phyloP scores from a whole-genome alignment of 2,113 vertebrate species.

The Baryphthengus martii region DNA sequence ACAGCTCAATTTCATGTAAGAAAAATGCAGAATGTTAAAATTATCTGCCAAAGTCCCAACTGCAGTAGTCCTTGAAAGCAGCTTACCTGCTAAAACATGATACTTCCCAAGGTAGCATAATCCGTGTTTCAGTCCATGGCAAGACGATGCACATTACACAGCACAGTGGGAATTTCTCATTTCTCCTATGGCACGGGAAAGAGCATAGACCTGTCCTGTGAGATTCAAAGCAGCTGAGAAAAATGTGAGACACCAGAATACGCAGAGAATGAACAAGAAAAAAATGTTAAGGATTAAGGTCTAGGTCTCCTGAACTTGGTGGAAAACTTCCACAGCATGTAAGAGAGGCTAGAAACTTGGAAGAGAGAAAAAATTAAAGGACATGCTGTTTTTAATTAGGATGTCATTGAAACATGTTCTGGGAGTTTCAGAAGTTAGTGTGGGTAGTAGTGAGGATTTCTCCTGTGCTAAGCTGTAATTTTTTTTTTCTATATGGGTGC shows the following conservation, averaged over 20 bases:
- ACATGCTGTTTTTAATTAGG: neutral
- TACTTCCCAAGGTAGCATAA: neutral
- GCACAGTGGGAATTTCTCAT: neutral
- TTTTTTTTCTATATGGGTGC: neutral
- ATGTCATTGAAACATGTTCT: neutral
- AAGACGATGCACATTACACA: neutral
- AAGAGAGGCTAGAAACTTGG: neutral
- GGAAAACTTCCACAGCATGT: neutral
- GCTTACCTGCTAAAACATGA: neutral
- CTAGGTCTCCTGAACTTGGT: neutral
- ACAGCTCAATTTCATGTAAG: neutral
- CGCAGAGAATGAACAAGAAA: neutral
- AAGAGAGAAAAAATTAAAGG: neutral
- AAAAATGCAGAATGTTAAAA: neutral
- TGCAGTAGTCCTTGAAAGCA: conserved; percentile 5
- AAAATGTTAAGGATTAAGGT: neutral
- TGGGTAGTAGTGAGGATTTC: neutral
- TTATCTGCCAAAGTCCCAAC: neutral
- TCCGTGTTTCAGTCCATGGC: neutral
- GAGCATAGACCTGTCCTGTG: neutral
- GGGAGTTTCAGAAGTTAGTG: neutral
- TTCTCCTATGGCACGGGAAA: neutral
- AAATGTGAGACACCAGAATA: neutral
- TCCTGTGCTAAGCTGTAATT: neutral
- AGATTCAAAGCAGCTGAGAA: neutral